Base-by-base conservation (phyloP, 2,113 vertebrate genomes). In the Nipponia nippon region DNA sequence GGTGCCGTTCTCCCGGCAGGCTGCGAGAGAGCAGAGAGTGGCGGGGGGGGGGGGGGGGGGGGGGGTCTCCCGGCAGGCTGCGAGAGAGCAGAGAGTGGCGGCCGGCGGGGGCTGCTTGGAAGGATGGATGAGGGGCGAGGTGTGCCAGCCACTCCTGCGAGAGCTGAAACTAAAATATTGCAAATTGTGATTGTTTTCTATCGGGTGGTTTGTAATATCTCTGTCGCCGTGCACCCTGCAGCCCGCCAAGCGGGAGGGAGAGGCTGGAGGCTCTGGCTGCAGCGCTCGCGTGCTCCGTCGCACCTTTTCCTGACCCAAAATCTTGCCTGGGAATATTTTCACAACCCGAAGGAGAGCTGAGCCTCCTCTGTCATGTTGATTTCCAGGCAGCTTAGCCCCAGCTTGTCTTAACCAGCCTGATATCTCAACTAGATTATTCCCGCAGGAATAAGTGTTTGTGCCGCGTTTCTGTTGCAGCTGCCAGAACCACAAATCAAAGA, bases 1-100 rank as follows among this genome's bases (percentile, higher is more conserved):
- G 79, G 55, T 93, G 91, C 84, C 18, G 26, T 92, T 96, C 47
- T 92, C 65, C 87, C 40, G 5, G 80, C 84, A 92, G 80, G 73
- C 78, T 85, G 69, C 11, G 12, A 66, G 91, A 38, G 84, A 63
- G 83, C 18, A 18, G 93, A 69, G 81, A 22, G 52, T 1, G 2
- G 29, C 2, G 34, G 92, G n/a, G n/a, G n/a, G n/a, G n/a, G n/a
- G n/a, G n/a, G n/a, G n/a, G n/a, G n/a, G n/a, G n/a, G n/a, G n/a
- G n/a, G n/a, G n/a, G n/a, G n/a, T 96, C 47, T 92, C 65, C 87
- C 40, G 5, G 80, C 84, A 92, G 80, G 73, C 78, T 85, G 69
- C 11, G 12, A 66, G 91, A 38, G 84, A 63, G 83, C 18, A 18
- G 93, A 69, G 81, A 22, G 52, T 1, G 2, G 29, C 2, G 34